Percentiles rank a stretch among this genome's conserved stretches.
These are phyloP conservation scores for Lamprologus tigripictilis DNA, from an alignment of 2,113 vertebrate species.

Conservation along the genomic window DNA sequence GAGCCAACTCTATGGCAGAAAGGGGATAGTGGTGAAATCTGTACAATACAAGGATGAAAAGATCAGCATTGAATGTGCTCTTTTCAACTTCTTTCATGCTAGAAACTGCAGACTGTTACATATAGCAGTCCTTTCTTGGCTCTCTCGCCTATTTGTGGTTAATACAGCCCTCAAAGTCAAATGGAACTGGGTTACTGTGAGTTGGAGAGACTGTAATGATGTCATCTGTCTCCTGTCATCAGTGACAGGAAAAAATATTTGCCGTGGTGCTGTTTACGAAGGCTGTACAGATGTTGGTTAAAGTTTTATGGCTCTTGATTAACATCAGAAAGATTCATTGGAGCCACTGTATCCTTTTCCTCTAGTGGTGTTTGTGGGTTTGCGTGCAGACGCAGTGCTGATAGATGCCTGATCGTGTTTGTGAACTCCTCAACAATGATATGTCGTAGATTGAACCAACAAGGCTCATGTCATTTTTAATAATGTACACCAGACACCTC, in stretches of 20 bases:
- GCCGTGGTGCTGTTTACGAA: conserved; percentile 1
- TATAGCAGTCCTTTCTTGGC: not conserved
- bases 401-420: conserved; percentile 5
- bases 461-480: conserved; percentile 49
- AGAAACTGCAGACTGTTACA: not conserved
- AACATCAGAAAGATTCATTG: conserved; percentile 18
- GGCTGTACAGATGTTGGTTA: conserved; percentile 45
- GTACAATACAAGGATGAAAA: not conserved
- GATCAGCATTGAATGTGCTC: not conserved
- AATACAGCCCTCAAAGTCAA: conserved; percentile 44
- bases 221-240: conserved; percentile 39
- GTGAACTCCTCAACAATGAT: not conserved
- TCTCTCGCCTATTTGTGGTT: not conserved
- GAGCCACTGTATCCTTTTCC: not conserved
- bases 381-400: not conserved
- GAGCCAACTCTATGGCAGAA: not conserved
- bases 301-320: conserved; percentile 48
- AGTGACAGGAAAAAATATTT: conserved; percentile 17
- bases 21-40: not conserved
- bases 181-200: conserved; percentile 13
- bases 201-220: conserved; percentile 18
- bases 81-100: not conserved
- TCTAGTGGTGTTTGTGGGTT: not conserved
- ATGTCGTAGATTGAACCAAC: conserved; percentile 40
- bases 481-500: conserved; percentile 17